Base-by-base conservation (phyloP, 2,113 vertebrate species). In the Chlorodrepanis virens region DNA sequence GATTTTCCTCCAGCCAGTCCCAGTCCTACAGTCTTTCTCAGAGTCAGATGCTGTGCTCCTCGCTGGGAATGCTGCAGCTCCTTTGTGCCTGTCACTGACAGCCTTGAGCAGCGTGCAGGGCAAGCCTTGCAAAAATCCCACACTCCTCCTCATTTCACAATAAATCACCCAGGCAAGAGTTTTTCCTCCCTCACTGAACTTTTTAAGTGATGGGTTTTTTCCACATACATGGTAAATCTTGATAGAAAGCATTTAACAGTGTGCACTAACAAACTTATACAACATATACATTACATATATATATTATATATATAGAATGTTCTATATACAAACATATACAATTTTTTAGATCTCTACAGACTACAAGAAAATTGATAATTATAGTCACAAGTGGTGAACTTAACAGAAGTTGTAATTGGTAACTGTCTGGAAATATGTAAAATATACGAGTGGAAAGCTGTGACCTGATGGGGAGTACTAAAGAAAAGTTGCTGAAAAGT, bases 251-350 rank as follows among this genome's bases (percentile, higher is more conserved):
- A 78, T 97, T 97, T 96, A 97, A 94, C 95, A 91, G 92, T 97
- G 95, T 97, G 97, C 98, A 98, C 97, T 97, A 98, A 97, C 98
- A 98, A 97, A 98, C 98, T 97, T 98, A 91, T 98, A 98, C 98
- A 98, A 98, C 98, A 98, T 98, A 96, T 98, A 98, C 97, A 98
- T 98, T 98, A 98, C 97, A 97, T 98, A 97, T 98, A 98, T 97
- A 98, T 97, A 97, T 98, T 98, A 94, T 97, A 98, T 98, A 98
- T 98, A 97, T 98, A 98, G 98, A 98, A 97, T 93, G 98, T 98
- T 98, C 96, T 98, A 98, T 99, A 98, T 98, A 99, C 98, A 99
- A 98, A 97, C 98, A 98, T 98, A 97, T 98, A 98, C 98, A 98
- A 94, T 93, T 97, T 97, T 97, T 97, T 97, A 97, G 94, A 93